Conservation (phyloP, 92 coral and sea anemone genomes). For the Umimayanthus chanpuru region DNA sequence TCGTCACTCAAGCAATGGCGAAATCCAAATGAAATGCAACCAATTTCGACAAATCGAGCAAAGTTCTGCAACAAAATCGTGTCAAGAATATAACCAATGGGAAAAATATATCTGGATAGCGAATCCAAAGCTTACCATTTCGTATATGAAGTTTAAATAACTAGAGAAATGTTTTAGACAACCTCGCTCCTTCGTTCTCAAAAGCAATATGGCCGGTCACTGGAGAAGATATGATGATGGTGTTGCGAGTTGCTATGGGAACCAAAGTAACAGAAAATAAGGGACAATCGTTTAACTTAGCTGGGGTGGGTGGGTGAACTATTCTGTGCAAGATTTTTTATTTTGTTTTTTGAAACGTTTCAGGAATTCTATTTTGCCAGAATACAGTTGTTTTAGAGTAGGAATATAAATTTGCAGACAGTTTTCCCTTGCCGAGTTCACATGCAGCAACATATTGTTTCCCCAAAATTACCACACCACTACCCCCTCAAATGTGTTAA, state of each 20-base stretch:
- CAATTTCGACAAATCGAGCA: not conserved
- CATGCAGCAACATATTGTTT: not conserved
- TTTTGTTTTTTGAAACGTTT: no score
- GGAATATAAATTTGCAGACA: no score
- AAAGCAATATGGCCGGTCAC: slow-evolving; percentile 43
- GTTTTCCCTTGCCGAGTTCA: no score
- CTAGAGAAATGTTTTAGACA: not conserved
- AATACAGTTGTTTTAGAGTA: no score
- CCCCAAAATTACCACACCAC: no score
- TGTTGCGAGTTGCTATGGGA: slow-evolving; percentile 33
- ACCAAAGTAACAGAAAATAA: slow-evolving; percentile 27
- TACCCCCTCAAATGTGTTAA: not conserved
- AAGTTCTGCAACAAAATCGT: not conserved
- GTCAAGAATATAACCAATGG: not conserved
- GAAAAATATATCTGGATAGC: not conserved
- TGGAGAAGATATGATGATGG: not conserved
- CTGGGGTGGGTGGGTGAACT: no score
- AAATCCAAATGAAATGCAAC: not conserved
- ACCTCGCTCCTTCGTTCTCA: not conserved
- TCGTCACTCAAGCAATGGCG: not conserved
- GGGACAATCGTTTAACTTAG: no score
- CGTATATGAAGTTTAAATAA: not conserved
- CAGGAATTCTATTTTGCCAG: no score
- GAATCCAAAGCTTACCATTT: slow-evolving; percentile 16
- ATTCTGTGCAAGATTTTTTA: not conserved